Evolutionary conservation across 2,797 vertebrate species (phyloP).

Genomic region (Pangasius macronema): DNA sequence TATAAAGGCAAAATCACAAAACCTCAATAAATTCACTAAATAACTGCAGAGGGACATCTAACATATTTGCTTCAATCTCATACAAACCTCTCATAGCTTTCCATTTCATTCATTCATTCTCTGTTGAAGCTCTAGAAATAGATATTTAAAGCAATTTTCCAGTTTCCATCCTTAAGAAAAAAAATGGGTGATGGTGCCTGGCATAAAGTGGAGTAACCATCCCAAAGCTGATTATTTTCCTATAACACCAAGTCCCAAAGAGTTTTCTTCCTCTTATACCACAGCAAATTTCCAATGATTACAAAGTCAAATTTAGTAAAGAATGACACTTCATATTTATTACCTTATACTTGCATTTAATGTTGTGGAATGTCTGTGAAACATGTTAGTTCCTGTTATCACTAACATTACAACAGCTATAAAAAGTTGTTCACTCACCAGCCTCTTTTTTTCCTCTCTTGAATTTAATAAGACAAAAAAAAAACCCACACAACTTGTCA

Average conservation of each 20-base stretch:
- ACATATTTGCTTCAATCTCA: not conserved
- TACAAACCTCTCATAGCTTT: not conserved
- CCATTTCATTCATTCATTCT: not conserved
- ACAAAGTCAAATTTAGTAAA: not conserved
- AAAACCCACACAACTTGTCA: not conserved
- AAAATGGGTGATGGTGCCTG: not conserved
- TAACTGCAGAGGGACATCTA: not conserved
- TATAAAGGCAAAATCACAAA: no score
- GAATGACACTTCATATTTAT: not conserved
- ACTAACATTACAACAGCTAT: not conserved
- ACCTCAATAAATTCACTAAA: not conserved
- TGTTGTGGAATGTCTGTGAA: not conserved
- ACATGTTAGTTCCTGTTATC: not conserved
- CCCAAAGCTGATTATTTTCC: not conserved
- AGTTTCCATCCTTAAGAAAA: not conserved
- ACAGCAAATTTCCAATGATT: not conserved
- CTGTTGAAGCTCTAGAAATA: not conserved
- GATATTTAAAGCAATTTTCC: not conserved
- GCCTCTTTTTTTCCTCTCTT: not conserved
- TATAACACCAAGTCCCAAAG: not conserved
- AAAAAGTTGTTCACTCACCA: not conserved
- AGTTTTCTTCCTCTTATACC: not conserved
- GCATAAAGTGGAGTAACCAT: not conserved
- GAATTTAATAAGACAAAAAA: conserved; percentile 7
- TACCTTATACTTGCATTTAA: not conserved